Percentiles rank a stretch among this genome's conserved stretches.
phyloP scores from a whole-genome alignment of 2,888 invertebrate genomes.

The Tethea ocularis region DNA sequence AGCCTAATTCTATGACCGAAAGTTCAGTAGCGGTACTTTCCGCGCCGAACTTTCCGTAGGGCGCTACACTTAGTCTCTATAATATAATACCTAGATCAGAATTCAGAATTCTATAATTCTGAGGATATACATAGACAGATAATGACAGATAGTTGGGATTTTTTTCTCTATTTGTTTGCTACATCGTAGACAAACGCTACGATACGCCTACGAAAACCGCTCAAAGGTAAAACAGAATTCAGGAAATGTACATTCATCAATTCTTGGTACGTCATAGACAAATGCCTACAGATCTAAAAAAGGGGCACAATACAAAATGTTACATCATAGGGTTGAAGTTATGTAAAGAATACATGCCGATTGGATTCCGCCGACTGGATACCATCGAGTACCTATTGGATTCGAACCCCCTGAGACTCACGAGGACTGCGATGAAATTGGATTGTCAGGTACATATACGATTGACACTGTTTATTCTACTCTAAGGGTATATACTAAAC shows the following conservation, averaged over 20 bases:
- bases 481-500: conserved; percentile 21
- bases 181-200: conserved; percentile 1
- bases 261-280: background rate
- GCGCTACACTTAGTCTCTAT: too few species aligned
- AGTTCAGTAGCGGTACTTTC: too few species aligned
- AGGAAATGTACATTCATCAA: background rate
- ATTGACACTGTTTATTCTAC: conserved; percentile 34
- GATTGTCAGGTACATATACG: conserved; percentile 41
- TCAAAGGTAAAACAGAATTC: background rate
- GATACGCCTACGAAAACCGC: background rate
- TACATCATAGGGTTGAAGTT: background rate
- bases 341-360: conserved; percentile 10
- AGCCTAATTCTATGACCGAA: too few species aligned
- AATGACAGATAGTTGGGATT: too few species aligned
- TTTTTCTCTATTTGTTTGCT: background rate
- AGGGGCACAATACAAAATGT: conserved; percentile 3
- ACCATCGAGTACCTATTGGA: conserved; percentile 7
- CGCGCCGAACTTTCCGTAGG: too few species aligned
- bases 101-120: too few species aligned
- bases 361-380: conserved; percentile 13
- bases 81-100: too few species aligned
- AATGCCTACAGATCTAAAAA: background rate
- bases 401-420: conserved; percentile 29
- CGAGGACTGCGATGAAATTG: conserved; percentile 43
- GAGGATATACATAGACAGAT: too few species aligned